These are phyloP conservation scores for Esox lucius DNA, from an alignment of 2,797 vertebrate genomes.

Conservation along the genomic window DNA sequence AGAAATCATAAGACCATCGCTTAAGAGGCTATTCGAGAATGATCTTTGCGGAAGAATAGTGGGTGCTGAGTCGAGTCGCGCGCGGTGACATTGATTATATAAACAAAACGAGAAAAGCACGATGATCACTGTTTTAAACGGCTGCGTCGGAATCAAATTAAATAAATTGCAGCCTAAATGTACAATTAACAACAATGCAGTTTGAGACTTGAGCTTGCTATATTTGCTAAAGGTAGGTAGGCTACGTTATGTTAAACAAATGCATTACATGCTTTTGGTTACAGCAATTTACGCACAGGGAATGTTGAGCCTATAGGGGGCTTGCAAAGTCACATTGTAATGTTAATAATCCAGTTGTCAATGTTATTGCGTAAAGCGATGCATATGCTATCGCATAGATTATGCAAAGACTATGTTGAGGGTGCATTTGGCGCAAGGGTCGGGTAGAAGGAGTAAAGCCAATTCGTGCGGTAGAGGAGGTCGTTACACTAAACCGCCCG, in stretches of 20 bases:
- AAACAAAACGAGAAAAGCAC: conserved; percentile 19
- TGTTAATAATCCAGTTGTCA: neutral
- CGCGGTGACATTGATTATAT: conserved; percentile 31
- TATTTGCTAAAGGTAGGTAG: conserved; percentile 21
- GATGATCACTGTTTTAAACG: conserved; percentile 14
- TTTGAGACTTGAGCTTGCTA: conserved; percentile 25
- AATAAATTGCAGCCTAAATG: conserved; percentile 17
- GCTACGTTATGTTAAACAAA: neutral
- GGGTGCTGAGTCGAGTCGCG: conserved; percentile 39
- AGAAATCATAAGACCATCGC: conserved; percentile 21
- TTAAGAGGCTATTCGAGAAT: conserved; percentile 20
- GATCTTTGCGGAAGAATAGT: neutral
- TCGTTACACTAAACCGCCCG: neutral
- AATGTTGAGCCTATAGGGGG: neutral
- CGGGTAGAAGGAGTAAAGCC: neutral
- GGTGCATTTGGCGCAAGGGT: neutral
- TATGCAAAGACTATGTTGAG: neutral
- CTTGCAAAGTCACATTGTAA: neutral
- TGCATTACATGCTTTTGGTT: neutral
- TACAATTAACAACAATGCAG: conserved; percentile 51
- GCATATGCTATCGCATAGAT: neutral
- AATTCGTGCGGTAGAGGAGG: neutral
- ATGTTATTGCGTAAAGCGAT: neutral
- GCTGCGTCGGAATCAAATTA: neutral
- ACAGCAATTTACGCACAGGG: neutral